Evolutionary conservation across 35 echinoderm and acorn worm genomes (phyloP).

Genomic region (Hemicentrotus pulcherrimus): DNA sequence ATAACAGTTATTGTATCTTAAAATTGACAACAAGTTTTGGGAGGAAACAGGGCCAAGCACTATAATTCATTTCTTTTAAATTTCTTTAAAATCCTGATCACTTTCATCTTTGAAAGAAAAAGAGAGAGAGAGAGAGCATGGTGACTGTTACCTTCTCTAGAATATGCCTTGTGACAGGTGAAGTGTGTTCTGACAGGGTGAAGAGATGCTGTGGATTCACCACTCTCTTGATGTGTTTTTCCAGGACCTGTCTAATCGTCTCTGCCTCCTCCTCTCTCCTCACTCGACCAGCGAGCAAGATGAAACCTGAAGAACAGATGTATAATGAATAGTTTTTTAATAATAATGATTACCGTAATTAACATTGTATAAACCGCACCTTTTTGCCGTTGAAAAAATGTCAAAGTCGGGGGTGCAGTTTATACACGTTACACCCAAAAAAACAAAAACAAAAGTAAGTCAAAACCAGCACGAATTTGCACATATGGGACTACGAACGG

Average conservation of each 20-base stretch:
- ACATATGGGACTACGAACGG: too few species aligned
- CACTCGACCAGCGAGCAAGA: constrained; percentile 87
- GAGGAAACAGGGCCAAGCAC: too few species aligned
- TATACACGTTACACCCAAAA: too few species aligned
- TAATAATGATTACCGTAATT: too few species aligned
- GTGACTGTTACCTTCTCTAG: constrained; percentile 61
- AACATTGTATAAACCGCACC: too few species aligned
- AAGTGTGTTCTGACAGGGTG: constrained; percentile 61
- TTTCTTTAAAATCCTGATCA: neutral
- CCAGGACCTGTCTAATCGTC: constrained; percentile 75
- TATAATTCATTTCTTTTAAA: neutral
- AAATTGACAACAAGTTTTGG: too few species aligned
- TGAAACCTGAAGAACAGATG: constrained; percentile 64
- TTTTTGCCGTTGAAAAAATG: too few species aligned
- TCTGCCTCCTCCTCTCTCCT: constrained; percentile 70
- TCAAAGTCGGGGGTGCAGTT: too few species aligned
- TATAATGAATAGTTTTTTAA: too few species aligned
- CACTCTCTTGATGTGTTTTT: constrained; percentile 85
- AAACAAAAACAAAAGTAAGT: too few species aligned
- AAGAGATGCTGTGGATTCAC: constrained; percentile 76
- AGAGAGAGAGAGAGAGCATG: neutral
- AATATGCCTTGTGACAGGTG: constrained; percentile 70
- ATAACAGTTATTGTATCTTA: too few species aligned
- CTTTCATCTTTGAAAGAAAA: neutral
- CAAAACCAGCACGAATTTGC: too few species aligned